phyloP scores from a whole-genome alignment of 1,140 invertebrate genomes.

The Thaumetopoea pityocampa region DNA sequence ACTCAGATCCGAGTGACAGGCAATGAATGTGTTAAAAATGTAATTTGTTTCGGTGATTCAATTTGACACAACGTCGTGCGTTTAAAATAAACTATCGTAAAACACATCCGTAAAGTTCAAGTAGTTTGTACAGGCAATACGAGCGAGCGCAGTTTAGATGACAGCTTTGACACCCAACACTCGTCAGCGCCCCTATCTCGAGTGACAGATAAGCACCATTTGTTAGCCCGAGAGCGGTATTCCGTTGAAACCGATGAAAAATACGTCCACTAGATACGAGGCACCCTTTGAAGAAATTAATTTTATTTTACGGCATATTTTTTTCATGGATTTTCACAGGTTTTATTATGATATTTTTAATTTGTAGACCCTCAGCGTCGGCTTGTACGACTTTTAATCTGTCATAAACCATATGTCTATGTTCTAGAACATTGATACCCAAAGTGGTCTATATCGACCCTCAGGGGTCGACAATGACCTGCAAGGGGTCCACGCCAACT shows the following conservation, averaged over 20 bases:
- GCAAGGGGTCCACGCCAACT: too few species aligned
- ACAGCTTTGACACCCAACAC: slow-evolving; percentile 44
- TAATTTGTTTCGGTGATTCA: slow-evolving; percentile 4
- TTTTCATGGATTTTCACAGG: too few species aligned
- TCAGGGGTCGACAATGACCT: too few species aligned
- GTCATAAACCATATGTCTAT: too few species aligned
- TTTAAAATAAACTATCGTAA: slow-evolving; percentile 20
- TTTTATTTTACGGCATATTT: too few species aligned
- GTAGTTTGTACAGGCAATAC: slow-evolving; percentile 6
- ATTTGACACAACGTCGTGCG: slow-evolving; percentile 6
- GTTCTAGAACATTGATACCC: too few species aligned
- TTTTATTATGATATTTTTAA: too few species aligned
- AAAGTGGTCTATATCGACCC: too few species aligned
- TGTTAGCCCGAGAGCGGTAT: slow-evolving; percentile 17
- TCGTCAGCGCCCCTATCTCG: slow-evolving; percentile 43
- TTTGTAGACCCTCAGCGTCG: too few species aligned
- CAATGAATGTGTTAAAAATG: too few species aligned
- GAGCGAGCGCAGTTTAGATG: slow-evolving; percentile 27
- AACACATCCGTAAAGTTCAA: slow-evolving; percentile 12
- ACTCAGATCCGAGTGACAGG: too few species aligned
- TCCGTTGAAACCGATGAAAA: slow-evolving; percentile 29
- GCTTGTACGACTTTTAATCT: too few species aligned
- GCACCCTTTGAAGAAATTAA: slow-evolving; percentile 16
- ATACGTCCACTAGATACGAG: slow-evolving; percentile 5
- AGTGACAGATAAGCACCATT: slow-evolving; percentile 53